phyloP scores from a whole-genome alignment of 2,113 vertebrate species.

The Pithys albifrons region DNA sequence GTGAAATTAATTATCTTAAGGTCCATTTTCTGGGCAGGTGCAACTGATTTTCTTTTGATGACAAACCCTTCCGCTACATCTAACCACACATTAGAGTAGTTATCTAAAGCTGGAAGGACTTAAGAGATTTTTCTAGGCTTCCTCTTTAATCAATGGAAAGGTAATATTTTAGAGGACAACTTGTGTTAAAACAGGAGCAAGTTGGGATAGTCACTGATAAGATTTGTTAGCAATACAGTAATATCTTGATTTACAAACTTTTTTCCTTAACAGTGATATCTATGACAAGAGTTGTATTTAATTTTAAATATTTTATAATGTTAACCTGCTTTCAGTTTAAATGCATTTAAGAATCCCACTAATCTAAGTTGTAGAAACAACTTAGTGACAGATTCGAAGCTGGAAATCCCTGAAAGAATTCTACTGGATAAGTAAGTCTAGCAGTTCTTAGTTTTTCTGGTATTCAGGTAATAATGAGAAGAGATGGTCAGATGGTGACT shows the following conservation, averaged over 20 bases:
- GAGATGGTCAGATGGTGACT: not conserved
- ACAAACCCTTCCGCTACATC: not conserved
- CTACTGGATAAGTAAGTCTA: not conserved
- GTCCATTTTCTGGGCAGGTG: no score
- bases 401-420: not conserved
- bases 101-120: not conserved
- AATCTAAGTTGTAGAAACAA: not conserved
- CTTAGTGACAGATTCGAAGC: not conserved
- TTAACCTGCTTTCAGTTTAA: slow-evolving; percentile 35
- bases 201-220: not conserved
- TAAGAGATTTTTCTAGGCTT: not conserved
- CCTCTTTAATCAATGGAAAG: not conserved
- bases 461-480: not conserved
- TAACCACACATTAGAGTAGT: not conserved
- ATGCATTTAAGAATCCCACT: slow-evolving; percentile 3
- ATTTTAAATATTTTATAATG: slow-evolving; percentile 17
- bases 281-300: slow-evolving; percentile 7
- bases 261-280: not conserved
- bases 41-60: no score
- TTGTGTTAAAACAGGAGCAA: not conserved
- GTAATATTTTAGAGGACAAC: not conserved
- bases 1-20: no score
- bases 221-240: not conserved
- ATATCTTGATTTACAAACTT: not conserved
- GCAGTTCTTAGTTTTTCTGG: not conserved